Base-by-base conservation (phyloP, 2,888 invertebrate genomes). In the Drosophila nr. perissopoda region DNA sequence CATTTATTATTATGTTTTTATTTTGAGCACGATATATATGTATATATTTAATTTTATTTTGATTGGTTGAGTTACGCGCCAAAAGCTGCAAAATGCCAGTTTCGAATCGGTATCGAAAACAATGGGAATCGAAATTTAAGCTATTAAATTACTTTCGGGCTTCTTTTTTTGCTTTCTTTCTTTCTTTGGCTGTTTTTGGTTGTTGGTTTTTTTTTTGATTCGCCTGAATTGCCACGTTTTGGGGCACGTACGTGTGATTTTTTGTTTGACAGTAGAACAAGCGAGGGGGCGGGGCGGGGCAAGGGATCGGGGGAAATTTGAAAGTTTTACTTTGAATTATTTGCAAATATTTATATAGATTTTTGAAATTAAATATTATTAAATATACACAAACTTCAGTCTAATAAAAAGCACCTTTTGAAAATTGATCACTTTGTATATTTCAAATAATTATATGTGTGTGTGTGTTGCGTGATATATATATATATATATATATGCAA, bases 201-300 rank as follows among this genome's bases (percentile, higher is more conserved):
- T 45, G 61, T n/a, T 27, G 13, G 16, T 60, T 52, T 27, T 33
- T 33, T 57, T 75, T 87, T 48, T 57, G 66, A 36, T 31, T 63
- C 58, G 83, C 82, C 80, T 83, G 88, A 81, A 80, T 84, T 82
- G 91, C 84, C 89, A 87, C 86, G 89, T 83, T 85, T 86, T 65
- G 84, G 79, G 90, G 90, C 84, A 89, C 90, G 84, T 84, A 79
- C 88, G 87, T 80, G 78, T 69, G 65, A 67, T 81, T 76, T 75
- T 13, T 11, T 38, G 2, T 31, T 31, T 56, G 13, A 38, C 2
- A 13, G 48, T n/a, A 25, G 42, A 51, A 49, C 38, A 31, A 27
- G 21, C 31, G 56, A 6, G 25, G 31, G 36, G 16, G 31, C 31
- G 58, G 48, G 63, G 34, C 25, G n/a, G 40, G 48, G 63, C 1